A percentile compares a stretch with the other conserved stretches of the same genome.
phyloP scores from a whole-genome alignment of 2,888 invertebrate species.

The Drosophila phalerata region DNA sequence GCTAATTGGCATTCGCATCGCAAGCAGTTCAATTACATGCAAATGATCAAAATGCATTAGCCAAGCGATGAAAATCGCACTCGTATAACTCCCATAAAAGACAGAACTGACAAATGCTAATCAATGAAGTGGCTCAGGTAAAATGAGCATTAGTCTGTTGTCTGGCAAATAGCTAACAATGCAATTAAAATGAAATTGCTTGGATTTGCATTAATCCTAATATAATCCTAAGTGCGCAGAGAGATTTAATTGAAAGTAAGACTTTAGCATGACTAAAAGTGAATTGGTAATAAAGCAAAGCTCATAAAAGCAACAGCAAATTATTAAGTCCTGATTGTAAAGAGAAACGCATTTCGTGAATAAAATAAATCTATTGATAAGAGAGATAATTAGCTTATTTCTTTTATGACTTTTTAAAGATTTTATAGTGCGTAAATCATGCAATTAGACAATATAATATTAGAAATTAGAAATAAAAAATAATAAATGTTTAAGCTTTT shows the following conservation, averaged over 20 bases:
- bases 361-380: constrained; percentile 19
- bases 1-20: constrained; percentile 62
- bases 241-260: not conserved
- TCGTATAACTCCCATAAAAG: constrained; percentile 30
- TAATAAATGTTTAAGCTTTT: no score
- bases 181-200: constrained; percentile 58
- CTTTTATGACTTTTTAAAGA: not conserved
- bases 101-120: constrained; percentile 29
- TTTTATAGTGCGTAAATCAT: not conserved
- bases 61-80: constrained; percentile 14
- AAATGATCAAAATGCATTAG: constrained; percentile 57
- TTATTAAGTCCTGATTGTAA: constrained; percentile 41
- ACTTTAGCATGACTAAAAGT: not conserved
- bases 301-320: constrained; percentile 32
- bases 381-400: constrained; percentile 32
- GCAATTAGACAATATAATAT: no score
- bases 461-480: no score
- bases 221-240: not conserved
- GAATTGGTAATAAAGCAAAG: constrained; percentile 21
- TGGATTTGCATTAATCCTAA: constrained; percentile 39
- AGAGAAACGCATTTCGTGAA: constrained; percentile 1
- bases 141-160: constrained; percentile 35
- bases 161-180: constrained; percentile 36
- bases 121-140: constrained; percentile 41
- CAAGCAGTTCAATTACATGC: constrained; percentile 51